Evolutionary conservation across 1,140 invertebrate species (phyloP).

Genomic region (Linepithema humile): DNA sequence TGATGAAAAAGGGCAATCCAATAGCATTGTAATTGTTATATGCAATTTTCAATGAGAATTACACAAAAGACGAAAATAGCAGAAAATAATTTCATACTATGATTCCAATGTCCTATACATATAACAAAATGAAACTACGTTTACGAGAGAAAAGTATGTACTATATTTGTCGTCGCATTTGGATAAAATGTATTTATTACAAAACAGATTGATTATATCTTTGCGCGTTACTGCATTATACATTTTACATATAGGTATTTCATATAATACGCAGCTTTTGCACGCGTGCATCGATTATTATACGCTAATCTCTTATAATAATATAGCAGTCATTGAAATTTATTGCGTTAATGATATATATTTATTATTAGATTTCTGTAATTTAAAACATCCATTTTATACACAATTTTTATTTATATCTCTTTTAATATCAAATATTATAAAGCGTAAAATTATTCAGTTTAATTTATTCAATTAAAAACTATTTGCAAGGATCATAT

Average conservation of each 20-base stretch:
- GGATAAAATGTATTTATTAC: neutral
- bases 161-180: too few species aligned
- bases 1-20: neutral
- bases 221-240: neutral
- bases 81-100: neutral
- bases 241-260: neutral
- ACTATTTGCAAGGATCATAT: too few species aligned
- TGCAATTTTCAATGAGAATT: neutral
- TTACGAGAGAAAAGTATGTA: neutral
- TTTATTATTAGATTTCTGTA: too few species aligned
- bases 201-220: neutral
- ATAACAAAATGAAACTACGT: neutral
- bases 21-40: neutral
- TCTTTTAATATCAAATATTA: too few species aligned
- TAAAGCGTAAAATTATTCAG: too few species aligned
- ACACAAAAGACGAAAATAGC: neutral
- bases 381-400: too few species aligned
- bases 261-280: neutral
- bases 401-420: too few species aligned
- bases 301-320: neutral
- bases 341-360: neutral
- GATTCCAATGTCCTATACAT: neutral
- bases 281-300: neutral
- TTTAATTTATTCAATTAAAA: too few species aligned
- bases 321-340: neutral